phyloP scores from a whole-genome alignment of 2,113 vertebrate genomes.

The Ctenodactylus gundi region DNA sequence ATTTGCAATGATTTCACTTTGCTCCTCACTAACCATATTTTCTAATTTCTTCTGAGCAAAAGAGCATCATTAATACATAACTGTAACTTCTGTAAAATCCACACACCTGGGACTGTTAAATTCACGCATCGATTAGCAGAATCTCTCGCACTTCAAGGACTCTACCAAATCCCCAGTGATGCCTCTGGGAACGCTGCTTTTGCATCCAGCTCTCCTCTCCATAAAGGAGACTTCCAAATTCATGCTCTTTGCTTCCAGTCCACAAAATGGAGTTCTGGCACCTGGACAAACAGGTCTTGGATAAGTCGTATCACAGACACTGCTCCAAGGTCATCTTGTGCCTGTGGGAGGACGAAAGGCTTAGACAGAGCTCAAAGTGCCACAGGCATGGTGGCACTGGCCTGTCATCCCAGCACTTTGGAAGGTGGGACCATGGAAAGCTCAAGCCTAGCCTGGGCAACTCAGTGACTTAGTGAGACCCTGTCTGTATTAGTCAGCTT shows the following conservation, averaged over 20 bases:
- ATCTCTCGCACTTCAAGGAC: not conserved
- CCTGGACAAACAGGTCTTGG: conserved; percentile 23
- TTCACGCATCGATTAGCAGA: conserved; percentile 18
- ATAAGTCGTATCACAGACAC: conserved; percentile 49
- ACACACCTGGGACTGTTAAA: not conserved
- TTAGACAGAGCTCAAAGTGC: not conserved
- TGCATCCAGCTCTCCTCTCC: conserved; percentile 48
- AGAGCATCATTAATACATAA: conserved; percentile 30
- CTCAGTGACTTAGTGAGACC: not conserved
- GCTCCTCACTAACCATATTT: conserved; percentile 51
- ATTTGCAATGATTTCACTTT: conserved; percentile 57
- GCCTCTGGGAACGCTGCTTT: conserved; percentile 43
- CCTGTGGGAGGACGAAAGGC: not conserved
- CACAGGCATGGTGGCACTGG: not conserved
- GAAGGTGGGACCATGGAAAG: not conserved
- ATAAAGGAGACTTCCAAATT: conserved; percentile 39
- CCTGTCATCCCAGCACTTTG: not conserved
- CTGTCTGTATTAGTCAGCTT: no score
- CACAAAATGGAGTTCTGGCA: not conserved
- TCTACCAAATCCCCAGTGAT: not conserved
- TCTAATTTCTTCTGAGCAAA: conserved; percentile 62
- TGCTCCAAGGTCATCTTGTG: conserved; percentile 24
- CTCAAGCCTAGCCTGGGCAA: not conserved
- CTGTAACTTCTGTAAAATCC: conserved; percentile 10
- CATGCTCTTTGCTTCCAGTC: not conserved